These are phyloP conservation scores for Phenganax stokvisi DNA, from an alignment of 92 coral and sea anemone genomes.

Conservation along the genomic window DNA sequence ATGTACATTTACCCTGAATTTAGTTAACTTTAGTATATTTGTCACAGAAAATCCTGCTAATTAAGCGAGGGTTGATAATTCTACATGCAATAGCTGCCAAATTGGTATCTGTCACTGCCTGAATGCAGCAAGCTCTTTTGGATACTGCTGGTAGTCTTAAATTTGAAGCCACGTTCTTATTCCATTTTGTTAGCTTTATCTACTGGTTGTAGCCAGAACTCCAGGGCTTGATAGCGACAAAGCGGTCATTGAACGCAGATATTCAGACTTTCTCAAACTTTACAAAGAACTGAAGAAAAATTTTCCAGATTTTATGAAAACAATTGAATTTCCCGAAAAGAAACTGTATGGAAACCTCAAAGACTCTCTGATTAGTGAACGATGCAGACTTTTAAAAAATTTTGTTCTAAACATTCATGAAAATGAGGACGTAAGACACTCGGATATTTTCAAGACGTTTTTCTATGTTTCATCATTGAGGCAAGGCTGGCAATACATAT, in stretches of 20 bases:
- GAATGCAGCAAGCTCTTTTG: no score
- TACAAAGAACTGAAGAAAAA: conserved; percentile 72
- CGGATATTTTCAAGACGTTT: conserved; percentile 72
- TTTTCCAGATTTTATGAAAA: conserved; percentile 60
- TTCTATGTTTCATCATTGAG: conserved; percentile 70
- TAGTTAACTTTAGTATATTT: not conserved
- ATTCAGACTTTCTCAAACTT: conserved; percentile 80
- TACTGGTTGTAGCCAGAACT: conserved; percentile 66
- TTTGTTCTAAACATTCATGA: conserved; percentile 55
- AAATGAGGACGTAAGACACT: conserved; percentile 51
- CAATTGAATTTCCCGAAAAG: conserved; percentile 72
- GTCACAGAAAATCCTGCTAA: not conserved
- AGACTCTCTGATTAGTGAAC: conserved; percentile 49
- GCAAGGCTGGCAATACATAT: conserved; percentile 69
- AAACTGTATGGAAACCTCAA: conserved; percentile 64
- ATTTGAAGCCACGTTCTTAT: not conserved
- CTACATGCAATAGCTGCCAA: no score
- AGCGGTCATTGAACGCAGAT: conserved; percentile 77
- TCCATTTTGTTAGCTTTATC: conserved; percentile 55
- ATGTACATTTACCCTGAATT: not conserved
- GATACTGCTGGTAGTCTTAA: not conserved
- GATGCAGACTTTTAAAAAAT: conserved; percentile 64
- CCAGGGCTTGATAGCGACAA: conserved; percentile 82
- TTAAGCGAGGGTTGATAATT: no score
- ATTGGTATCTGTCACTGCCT: no score